Conservation (phyloP, 1,140 invertebrate genomes). For the Pentalonia nigronervosa region DNA sequence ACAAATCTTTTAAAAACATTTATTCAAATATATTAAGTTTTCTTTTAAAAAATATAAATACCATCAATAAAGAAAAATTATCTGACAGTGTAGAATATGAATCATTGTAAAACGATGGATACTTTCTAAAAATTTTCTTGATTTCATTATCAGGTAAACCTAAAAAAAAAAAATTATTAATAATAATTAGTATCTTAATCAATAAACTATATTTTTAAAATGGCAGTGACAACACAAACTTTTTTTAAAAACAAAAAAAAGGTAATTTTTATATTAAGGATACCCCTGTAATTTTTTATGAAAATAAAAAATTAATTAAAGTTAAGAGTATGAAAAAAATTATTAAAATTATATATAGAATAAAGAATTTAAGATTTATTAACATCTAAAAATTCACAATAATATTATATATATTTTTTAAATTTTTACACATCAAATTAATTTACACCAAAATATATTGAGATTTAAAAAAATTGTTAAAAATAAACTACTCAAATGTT, state of each 20-base stretch:
- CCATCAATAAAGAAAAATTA: slow-evolving; percentile 8
- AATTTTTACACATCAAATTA: no score
- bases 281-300: no score
- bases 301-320: no score
- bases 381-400: no score
- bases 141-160: background rate
- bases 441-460: no score
- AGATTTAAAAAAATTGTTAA: no score
- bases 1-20: background rate
- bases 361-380: no score
- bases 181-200: background rate
- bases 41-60: background rate
- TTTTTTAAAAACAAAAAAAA: background rate
- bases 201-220: background rate
- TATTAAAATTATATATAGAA: no score
- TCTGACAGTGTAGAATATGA: background rate
- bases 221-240: no score
- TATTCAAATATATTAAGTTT: background rate
- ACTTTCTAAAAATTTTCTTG: background rate
- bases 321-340: no score
- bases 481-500: no score
- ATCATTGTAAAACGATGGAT: slow-evolving; percentile 25
- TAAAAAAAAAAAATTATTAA: background rate
- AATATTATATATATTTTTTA: no score
- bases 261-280: background rate